A percentile compares a stretch with the other conserved stretches of the same genome.
phyloP scores from a whole-genome alignment of 2,797 vertebrate species.

The Neosilurus hyrtlii region DNA sequence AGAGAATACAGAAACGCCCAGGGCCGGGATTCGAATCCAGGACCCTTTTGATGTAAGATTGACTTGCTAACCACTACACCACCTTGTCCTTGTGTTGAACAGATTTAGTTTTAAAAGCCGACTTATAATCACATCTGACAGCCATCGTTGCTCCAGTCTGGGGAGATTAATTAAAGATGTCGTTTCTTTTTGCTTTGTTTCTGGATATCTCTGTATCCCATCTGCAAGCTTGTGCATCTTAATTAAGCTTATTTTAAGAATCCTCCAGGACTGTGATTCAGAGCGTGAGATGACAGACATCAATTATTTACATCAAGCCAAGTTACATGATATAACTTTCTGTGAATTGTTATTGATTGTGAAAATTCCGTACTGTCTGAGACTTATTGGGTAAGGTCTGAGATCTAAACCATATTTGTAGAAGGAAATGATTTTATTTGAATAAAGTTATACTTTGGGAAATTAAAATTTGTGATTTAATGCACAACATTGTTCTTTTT shows the following conservation, averaged over 20 bases:
- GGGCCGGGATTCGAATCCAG: no score
- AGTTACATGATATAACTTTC: neutral
- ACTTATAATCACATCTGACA: conserved; percentile 26
- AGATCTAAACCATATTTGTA: neutral
- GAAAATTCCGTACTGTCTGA: no score
- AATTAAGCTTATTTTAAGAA: conserved; percentile 10
- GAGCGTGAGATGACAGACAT: neutral
- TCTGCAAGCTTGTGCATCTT: conserved; percentile 29
- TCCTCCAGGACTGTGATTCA: neutral
- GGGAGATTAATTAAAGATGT: conserved; percentile 29
- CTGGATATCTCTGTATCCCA: conserved; percentile 15
- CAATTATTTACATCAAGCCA: neutral
- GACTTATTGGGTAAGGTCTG: neutral
- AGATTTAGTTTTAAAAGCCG: neutral
- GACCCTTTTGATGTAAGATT: no score
- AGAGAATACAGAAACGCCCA: no score
- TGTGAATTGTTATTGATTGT: no score
- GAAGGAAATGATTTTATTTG: neutral
- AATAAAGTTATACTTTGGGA: neutral
- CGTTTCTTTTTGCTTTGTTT: conserved; percentile 1
- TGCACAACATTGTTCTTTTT: neutral
- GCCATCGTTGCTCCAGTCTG: neutral
- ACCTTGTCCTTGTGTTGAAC: neutral
- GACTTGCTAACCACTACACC: no score
- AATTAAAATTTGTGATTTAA: neutral